Evolutionary conservation across 2,888 invertebrate species (phyloP).

Genomic region (Mesochorus sp.): DNA sequence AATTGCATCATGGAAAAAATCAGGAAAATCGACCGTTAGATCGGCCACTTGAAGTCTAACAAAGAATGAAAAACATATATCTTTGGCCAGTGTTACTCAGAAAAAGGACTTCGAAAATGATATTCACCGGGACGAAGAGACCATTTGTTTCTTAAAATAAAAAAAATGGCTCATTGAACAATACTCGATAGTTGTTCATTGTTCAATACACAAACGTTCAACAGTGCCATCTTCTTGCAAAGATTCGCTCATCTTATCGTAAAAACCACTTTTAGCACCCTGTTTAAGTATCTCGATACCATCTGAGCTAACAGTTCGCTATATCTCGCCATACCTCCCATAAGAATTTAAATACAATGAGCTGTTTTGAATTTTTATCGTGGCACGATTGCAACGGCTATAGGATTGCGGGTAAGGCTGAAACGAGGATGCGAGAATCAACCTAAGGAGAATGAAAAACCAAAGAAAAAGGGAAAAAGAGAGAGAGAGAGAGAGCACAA

Average conservation of each 20-base stretch:
- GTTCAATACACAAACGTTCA: conserved; percentile 18
- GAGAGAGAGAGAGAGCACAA: background rate
- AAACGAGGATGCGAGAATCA: conserved; percentile 15
- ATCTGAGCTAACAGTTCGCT: conserved; percentile 36
- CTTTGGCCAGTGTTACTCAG: too few species aligned
- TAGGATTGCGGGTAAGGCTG: conserved; percentile 13
- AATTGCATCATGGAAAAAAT: conserved; percentile 29
- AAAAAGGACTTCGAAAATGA: too few species aligned
- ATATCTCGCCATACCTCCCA: conserved; percentile 64
- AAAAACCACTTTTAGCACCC: conserved; percentile 43
- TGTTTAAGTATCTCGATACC: conserved; percentile 34
- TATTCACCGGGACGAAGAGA: too few species aligned
- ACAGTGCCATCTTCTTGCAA: conserved; percentile 3
- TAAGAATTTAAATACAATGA: conserved; percentile 80
- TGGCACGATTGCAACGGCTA: conserved; percentile 66
- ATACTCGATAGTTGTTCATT: background rate
- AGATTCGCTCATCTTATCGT: conserved; percentile 26
- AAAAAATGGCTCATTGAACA: conserved; percentile 5
- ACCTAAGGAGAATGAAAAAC: background rate
- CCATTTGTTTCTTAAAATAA: too few species aligned
- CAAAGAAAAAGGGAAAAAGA: background rate
- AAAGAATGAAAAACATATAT: too few species aligned
- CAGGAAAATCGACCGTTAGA: conserved; percentile 43
- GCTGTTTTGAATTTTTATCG: conserved; percentile 80
- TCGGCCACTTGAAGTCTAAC: background rate